Percentiles rank a stretch among this genome's conserved stretches.
These are phyloP conservation scores for Patagioenas fasciata DNA, from an alignment of 2,113 vertebrate genomes.

Conservation along the genomic window DNA sequence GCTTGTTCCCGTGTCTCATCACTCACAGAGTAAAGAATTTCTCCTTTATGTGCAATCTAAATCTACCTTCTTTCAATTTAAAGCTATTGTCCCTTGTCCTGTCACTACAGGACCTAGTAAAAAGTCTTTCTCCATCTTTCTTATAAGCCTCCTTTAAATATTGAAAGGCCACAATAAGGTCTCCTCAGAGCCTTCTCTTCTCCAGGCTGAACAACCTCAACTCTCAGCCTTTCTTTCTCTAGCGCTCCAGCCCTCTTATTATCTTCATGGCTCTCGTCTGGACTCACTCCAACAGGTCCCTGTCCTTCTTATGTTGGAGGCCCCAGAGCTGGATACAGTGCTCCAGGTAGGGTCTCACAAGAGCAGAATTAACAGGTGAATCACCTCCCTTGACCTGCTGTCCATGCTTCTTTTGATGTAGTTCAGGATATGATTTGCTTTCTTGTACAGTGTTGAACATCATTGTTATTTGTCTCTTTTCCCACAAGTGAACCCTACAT, in stretches of 20 bases:
- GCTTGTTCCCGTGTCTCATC: background rate
- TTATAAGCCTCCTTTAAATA: background rate
- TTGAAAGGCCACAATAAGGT: background rate
- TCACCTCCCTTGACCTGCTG: too few relatives aligned
- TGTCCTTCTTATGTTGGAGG: too few relatives aligned
- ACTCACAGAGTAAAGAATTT: background rate
- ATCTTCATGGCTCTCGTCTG: background rate
- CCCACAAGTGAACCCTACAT: background rate
- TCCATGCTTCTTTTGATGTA: rapidly evolving
- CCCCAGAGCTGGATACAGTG: too few relatives aligned
- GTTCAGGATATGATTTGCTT: background rate
- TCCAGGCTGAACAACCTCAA: background rate
- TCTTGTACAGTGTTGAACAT: background rate
- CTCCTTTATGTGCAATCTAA: background rate
- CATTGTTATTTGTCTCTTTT: background rate
- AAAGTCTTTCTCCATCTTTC: background rate
- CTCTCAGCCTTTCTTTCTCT: background rate
- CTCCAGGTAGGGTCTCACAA: too few relatives aligned
- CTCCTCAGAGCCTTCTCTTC: background rate
- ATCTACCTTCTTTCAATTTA: background rate
- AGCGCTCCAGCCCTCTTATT: rapidly evolving
- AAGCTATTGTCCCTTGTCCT: background rate
- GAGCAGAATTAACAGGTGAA: too few relatives aligned
- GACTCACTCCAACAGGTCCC: rapidly evolving
- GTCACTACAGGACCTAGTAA: background rate